These are phyloP conservation scores for Ips nitidus DNA, from an alignment of 1,140 invertebrate genomes.

Conservation along the genomic window DNA sequence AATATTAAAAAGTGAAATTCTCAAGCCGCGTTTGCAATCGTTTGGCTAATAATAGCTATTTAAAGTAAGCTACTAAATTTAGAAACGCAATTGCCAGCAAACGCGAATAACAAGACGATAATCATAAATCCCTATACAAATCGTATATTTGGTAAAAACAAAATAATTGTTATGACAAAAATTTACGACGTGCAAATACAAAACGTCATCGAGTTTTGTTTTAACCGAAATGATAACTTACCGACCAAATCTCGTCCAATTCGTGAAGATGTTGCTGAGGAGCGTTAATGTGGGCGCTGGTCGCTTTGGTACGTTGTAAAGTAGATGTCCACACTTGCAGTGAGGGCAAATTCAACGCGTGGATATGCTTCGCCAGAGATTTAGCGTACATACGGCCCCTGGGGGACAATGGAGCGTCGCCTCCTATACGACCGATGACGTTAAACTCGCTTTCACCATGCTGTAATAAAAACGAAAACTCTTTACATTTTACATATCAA, in stretches of 20 bases:
- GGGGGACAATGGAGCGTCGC: slow-evolving; percentile 80
- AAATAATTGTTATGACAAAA: background rate
- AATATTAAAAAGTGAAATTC: no score
- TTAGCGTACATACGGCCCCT: slow-evolving; percentile 79
- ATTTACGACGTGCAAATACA: background rate
- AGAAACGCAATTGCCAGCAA: background rate
- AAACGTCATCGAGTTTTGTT: background rate
- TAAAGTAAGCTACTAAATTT: background rate
- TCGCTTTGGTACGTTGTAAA: slow-evolving; percentile 83
- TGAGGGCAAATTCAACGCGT: slow-evolving; percentile 65
- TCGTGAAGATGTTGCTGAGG: slow-evolving; percentile 76
- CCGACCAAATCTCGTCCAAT: slow-evolving; percentile 89
- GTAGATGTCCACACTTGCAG: slow-evolving; percentile 88
- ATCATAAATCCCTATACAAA: background rate
- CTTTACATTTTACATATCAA: slow-evolving; percentile 3
- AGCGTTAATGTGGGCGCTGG: slow-evolving; percentile 76
- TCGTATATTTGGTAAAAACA: background rate
- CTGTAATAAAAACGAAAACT: slow-evolving; percentile 55
- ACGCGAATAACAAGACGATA: slow-evolving; percentile 2
- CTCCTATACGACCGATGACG: slow-evolving; percentile 86
- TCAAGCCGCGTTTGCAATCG: no score
- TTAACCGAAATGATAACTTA: slow-evolving; percentile 51
- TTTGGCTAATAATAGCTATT: no score
- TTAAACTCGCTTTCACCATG: slow-evolving; percentile 94
- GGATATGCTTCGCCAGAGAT: slow-evolving; percentile 73